These are phyloP conservation scores for Hystrix brachyura DNA, from an alignment of 2,113 vertebrate genomes.

Conservation along the genomic window DNA sequence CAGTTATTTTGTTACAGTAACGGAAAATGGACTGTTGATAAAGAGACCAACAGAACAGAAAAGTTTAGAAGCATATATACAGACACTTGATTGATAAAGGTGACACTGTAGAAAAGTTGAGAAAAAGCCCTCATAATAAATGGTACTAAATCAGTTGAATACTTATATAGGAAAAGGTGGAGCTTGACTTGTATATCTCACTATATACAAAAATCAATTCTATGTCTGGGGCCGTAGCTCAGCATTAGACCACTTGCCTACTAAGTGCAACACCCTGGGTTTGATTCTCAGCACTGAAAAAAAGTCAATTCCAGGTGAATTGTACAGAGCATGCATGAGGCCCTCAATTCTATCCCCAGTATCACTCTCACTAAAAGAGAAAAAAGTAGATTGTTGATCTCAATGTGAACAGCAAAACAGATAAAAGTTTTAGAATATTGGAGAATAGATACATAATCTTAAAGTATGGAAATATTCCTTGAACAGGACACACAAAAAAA, in stretches of 20 bases:
- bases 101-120: slow-evolving; percentile 17
- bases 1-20: slow-evolving; percentile 17
- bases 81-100: slow-evolving; percentile 25
- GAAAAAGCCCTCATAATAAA: slow-evolving; percentile 40
- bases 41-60: slow-evolving; percentile 55
- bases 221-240: not conserved
- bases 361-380: not conserved
- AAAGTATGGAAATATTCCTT: slow-evolving; percentile 38
- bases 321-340: not conserved
- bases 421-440: slow-evolving; percentile 36
- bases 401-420: slow-evolving; percentile 45
- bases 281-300: not conserved
- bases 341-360: not conserved
- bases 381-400: not conserved
- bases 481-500: slow-evolving; percentile 6
- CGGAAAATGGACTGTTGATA: slow-evolving; percentile 29
- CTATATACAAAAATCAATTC: slow-evolving; percentile 2
- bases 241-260: not conserved
- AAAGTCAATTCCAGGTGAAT: not conserved
- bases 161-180: slow-evolving; percentile 5
- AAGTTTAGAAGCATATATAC: slow-evolving; percentile 26
- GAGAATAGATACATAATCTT: not conserved
- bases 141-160: slow-evolving; percentile 9
- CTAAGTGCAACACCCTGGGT: not conserved
- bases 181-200: slow-evolving; percentile 5